Conservation (phyloP, 2,113 vertebrate genomes). For the Gymnorhina tibicen region DNA sequence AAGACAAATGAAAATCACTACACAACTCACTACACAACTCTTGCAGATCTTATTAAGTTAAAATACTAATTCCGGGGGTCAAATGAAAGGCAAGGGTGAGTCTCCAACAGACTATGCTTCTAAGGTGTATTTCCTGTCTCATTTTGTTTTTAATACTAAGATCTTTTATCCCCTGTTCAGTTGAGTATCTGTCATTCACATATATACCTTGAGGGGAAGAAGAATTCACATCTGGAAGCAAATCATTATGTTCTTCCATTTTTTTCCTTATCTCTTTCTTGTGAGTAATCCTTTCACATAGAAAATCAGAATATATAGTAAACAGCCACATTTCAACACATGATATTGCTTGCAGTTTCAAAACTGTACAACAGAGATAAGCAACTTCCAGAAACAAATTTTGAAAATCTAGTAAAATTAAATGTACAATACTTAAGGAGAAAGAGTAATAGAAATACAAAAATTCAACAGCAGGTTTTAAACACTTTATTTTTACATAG, state of each 20-base stretch:
- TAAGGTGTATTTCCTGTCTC: constrained; percentile 6
- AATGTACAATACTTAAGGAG: not conserved
- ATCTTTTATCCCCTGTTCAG: constrained; percentile 47
- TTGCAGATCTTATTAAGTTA: constrained; percentile 42
- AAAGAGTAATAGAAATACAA: not conserved
- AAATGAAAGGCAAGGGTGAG: constrained; percentile 42
- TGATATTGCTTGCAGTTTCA: not conserved
- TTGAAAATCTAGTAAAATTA: constrained; percentile 19
- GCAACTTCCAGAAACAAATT: not conserved
- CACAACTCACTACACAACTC: not conserved
- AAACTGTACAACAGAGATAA: constrained; percentile 15
- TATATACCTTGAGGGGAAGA: not conserved
- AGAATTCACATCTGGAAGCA: constrained; percentile 50
- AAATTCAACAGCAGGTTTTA: not conserved
- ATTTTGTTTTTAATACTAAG: constrained; percentile 54
- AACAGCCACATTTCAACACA: not conserved
- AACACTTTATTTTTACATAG: not conserved
- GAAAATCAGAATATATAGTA: constrained; percentile 56
- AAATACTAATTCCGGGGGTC: constrained; percentile 55
- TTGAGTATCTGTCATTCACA: constrained; percentile 1
- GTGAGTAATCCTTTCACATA: constrained; percentile 42
- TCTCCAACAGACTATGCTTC: constrained; percentile 22
- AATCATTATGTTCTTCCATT: constrained; percentile 1
- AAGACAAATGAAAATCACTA: constrained; percentile 26
- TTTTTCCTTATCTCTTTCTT: constrained; percentile 30